Conservation (phyloP, 2,888 invertebrate species). For the Melanostoma scalare region DNA sequence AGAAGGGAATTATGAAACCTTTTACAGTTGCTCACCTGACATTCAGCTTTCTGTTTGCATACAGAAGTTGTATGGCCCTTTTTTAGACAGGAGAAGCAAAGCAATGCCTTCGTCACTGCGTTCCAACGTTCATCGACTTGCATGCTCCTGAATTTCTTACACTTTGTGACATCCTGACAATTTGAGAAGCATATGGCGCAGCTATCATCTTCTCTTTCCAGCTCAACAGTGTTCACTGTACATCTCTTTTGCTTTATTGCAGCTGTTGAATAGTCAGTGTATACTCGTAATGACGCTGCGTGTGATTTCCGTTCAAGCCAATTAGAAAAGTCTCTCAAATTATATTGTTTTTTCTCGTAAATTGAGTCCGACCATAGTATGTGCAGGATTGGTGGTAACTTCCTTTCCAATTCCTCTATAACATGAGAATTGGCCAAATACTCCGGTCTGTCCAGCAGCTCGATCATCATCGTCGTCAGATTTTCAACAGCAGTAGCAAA, state of each 20-base stretch:
- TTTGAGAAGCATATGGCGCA: background rate
- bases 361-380: slow-evolving; percentile 21
- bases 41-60: background rate
- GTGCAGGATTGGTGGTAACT: slow-evolving; percentile 7
- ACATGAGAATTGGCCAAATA: background rate
- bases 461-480: slow-evolving; percentile 25
- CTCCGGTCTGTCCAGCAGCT: slow-evolving; percentile 1
- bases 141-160: background rate
- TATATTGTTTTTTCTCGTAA: background rate
- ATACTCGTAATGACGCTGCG: background rate
- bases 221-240: too few species aligned
- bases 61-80: background rate
- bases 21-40: background rate
- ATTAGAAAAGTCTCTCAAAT: slow-evolving; percentile 2
- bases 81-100: slow-evolving; percentile 8
- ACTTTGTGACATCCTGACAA: background rate
- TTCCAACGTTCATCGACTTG: background rate
- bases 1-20: background rate
- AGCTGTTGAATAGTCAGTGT: background rate
- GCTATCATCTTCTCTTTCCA: background rate
- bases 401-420: background rate
- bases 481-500: slow-evolving; percentile 29
- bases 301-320: slow-evolving; percentile 12
- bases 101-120: background rate
- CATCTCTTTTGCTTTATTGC: too few species aligned